These are phyloP conservation scores for Seriola quinqueradiata DNA, from an alignment of 2,113 vertebrate genomes.

Conservation along the genomic window DNA sequence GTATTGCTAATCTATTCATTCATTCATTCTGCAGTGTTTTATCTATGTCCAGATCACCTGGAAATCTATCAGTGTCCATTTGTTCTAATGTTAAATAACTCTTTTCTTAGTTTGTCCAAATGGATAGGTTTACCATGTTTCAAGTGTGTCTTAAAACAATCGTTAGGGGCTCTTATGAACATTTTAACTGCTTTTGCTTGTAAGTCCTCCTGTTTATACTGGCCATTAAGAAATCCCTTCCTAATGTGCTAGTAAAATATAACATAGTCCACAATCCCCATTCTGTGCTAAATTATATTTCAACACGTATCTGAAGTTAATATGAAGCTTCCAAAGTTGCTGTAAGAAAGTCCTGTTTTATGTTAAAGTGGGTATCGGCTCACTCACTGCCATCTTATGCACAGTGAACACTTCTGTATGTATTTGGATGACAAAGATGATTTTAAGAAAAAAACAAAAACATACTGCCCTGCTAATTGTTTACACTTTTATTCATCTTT, in stretches of 20 bases:
- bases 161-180: too few species aligned
- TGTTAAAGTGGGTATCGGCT: background rate
- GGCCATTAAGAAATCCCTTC: too few species aligned
- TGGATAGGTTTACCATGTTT: too few species aligned
- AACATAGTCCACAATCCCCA: background rate
- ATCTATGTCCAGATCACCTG: background rate
- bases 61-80: background rate
- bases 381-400: conserved; percentile 14
- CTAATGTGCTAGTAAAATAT: background rate
- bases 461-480: background rate
- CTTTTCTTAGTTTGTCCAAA: too few species aligned
- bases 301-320: too few species aligned
- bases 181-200: too few species aligned
- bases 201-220: too few species aligned
- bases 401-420: too few species aligned
- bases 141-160: too few species aligned
- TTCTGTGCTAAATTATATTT: background rate
- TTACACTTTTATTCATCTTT: background rate
- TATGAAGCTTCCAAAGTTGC: background rate
- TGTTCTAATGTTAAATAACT: background rate
- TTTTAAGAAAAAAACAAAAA: too few species aligned
- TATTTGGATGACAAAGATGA: too few species aligned
- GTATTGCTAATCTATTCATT: background rate
- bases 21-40: background rate
- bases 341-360: background rate